Evolutionary conservation across 2,113 vertebrate genomes (phyloP).

Genomic region (Kryptolebias marmoratus): DNA sequence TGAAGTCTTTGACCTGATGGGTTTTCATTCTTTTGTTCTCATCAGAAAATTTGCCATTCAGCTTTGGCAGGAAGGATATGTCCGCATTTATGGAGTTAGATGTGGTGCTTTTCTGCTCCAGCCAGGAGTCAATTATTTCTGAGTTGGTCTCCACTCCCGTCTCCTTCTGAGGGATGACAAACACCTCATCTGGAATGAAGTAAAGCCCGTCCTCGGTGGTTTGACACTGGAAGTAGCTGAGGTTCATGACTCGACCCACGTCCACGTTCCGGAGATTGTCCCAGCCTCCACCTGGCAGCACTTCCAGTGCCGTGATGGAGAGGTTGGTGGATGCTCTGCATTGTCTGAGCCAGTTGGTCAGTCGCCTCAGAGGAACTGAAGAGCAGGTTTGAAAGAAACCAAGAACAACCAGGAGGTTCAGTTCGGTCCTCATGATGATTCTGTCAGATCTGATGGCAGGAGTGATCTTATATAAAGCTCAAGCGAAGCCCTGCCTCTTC

Average conservation of each 20-base stretch:
- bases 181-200: slow-evolving; percentile 88
- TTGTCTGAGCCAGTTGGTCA: slow-evolving; percentile 73
- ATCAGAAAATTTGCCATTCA: slow-evolving; percentile 87
- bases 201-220: slow-evolving; percentile 90
- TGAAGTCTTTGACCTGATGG: slow-evolving; percentile 85
- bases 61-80: slow-evolving; percentile 72
- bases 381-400: slow-evolving; percentile 42
- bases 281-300: slow-evolving; percentile 92
- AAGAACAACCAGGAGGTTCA: slow-evolving; percentile 38
- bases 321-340: slow-evolving; percentile 73
- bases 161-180: slow-evolving; percentile 87
- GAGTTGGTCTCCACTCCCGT: slow-evolving; percentile 88
- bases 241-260: slow-evolving; percentile 87
- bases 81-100: slow-evolving; percentile 85
- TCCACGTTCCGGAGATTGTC: slow-evolving; percentile 93
- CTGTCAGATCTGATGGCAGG: not conserved
- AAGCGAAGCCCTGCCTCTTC: slow-evolving; percentile 24
- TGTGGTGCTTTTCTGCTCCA: slow-evolving; percentile 84
- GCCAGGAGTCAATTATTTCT: slow-evolving; percentile 88
- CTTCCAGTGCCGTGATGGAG: slow-evolving; percentile 83
- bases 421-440: slow-evolving; percentile 50
- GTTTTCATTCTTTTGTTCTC: slow-evolving; percentile 87
- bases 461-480: not conserved
- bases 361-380: slow-evolving; percentile 45
- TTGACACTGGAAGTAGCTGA: slow-evolving; percentile 86